Percentiles rank a stretch among this genome's conserved stretches.
phyloP scores from a whole-genome alignment of 2,888 invertebrate genomes.

The Hemithea aestivaria region DNA sequence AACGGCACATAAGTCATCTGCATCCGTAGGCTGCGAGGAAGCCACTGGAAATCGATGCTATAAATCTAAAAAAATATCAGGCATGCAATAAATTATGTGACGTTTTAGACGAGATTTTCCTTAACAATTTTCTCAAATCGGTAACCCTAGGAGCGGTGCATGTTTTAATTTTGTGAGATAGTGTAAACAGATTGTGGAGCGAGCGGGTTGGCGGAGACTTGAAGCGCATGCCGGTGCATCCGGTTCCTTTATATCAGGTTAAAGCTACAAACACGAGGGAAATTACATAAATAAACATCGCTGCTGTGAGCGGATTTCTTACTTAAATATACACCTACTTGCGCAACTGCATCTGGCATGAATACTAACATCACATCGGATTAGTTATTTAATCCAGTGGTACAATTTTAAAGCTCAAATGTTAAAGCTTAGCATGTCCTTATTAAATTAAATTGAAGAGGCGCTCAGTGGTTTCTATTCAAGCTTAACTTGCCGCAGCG shows the following conservation, averaged over 20 bases:
- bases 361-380: background rate
- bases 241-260: constrained; percentile 23
- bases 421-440: no score
- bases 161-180: constrained; percentile 54
- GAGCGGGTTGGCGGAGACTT: constrained; percentile 39
- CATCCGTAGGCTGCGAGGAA: no score
- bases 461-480: no score
- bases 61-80: constrained; percentile 32
- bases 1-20: no score
- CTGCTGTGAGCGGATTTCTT: constrained; percentile 11
- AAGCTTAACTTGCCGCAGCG: no score
- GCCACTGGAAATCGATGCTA: constrained; percentile 21
- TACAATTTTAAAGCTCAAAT: no score
- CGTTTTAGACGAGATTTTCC: constrained; percentile 2
- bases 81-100: constrained; percentile 24
- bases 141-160: constrained; percentile 35
- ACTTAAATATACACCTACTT: constrained; percentile 10
- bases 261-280: constrained; percentile 27
- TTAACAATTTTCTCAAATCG: constrained; percentile 1
- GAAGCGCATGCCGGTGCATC: constrained; percentile 24
- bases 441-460: no score
- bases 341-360: constrained; percentile 7
- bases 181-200: constrained; percentile 56
- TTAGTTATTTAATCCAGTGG: no score
- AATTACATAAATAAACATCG: constrained; percentile 24